These are phyloP conservation scores for honey bee (Apis mellifera) DNA, from an alignment of 1,140 invertebrate species.

Conservation along the genomic window Amel_HAv3.1 CM009935.2:1920501-1921000, in stretches of 20 bases:
- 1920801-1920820: slow-evolving; percentile 33
- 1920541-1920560: slow-evolving; percentile 98
- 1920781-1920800: not conserved
- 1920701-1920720: slow-evolving; percentile 91
- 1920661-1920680: slow-evolving; percentile 99
- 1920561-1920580: slow-evolving; percentile 92
- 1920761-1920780: slow-evolving; percentile 2
- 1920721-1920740: slow-evolving; percentile 90
- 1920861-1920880: slow-evolving; percentile 1
- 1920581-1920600: slow-evolving; percentile 84
- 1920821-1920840: slow-evolving; percentile 42
- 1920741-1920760: slow-evolving; percentile 85
- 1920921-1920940: not conserved
- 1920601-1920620: slow-evolving; percentile 85
- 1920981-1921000: too few relatives aligned
- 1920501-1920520: slow-evolving; percentile 96
- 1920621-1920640: slow-evolving; percentile 93
- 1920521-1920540: slow-evolving; percentile 97
- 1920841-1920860: not conserved
- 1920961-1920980: not conserved
- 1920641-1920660: slow-evolving; percentile 94
- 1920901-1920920: not conserved
- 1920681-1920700: slow-evolving; percentile 94
- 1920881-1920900: not conserved
- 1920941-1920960: not conserved